A percentile compares a stretch with the other conserved stretches of the same genome.
Conservation (phyloP, 2,113 vertebrate genomes). For the Pterophyllum scalare region DNA sequence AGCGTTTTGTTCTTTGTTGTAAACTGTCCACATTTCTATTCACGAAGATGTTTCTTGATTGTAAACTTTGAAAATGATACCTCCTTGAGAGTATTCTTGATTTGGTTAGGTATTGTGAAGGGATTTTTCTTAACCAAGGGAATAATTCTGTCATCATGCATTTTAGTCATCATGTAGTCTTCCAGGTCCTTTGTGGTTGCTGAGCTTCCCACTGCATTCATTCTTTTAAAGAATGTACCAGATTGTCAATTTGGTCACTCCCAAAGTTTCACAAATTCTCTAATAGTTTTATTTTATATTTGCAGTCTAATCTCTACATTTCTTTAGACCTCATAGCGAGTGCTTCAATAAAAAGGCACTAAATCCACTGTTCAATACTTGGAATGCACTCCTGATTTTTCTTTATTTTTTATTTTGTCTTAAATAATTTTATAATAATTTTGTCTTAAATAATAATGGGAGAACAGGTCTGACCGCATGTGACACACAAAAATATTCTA, state of each 20-base stretch:
- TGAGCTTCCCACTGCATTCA: neutral
- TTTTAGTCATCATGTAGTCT: neutral
- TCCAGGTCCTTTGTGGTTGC: neutral
- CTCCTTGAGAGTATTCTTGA: neutral
- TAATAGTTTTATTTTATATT: neutral
- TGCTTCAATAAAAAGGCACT: neutral
- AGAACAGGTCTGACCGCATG: neutral
- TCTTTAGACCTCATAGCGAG: rapidly evolving
- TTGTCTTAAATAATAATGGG: rapidly evolving
- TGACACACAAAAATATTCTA: neutral
- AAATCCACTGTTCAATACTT: neutral
- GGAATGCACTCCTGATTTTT: neutral
- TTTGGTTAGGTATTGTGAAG: neutral
- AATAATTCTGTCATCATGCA: neutral
- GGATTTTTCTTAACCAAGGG: neutral
- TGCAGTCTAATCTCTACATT: neutral
- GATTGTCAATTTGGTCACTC: neutral
- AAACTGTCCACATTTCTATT: neutral
- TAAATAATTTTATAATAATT: no score
- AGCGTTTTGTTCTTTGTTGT: neutral
- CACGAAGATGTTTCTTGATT: neutral
- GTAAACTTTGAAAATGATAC: neutral
- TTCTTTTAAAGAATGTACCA: neutral
- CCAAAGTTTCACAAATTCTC: neutral
- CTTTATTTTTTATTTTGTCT: neutral